Percentiles rank a stretch among this genome's conserved stretches.
These are phyloP conservation scores for Drosophila orosa DNA, from an alignment of 1,140 invertebrate species.

Conservation along the genomic window DNA sequence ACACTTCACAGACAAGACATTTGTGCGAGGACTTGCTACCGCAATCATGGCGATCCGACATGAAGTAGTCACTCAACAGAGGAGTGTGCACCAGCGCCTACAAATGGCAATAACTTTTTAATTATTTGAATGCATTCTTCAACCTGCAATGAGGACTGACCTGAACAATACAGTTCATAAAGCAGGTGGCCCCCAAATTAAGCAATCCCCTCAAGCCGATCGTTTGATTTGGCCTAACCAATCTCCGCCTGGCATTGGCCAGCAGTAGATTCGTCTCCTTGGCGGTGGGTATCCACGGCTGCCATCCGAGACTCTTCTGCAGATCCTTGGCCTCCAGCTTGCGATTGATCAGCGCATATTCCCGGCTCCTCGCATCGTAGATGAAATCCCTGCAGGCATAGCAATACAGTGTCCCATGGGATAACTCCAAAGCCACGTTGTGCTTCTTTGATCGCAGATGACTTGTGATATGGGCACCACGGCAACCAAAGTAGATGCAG, in stretches of 20 bases:
- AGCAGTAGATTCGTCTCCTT: conserved; percentile 89
- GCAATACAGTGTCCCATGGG: conserved; percentile 96
- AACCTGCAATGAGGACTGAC: conserved; percentile 60
- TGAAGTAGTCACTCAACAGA: conserved; percentile 96
- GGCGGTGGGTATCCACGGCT: conserved; percentile 91
- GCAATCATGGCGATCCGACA: conserved; percentile 96
- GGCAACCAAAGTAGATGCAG: conserved; percentile 96
- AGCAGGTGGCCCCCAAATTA: conserved; percentile 99
- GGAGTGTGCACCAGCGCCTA: conserved; percentile 96
- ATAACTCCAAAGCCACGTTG: conserved; percentile 93
- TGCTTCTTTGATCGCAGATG: conserved; percentile 93
- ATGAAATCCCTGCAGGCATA: conserved; percentile 96
- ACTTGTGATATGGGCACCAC: conserved; percentile 92
- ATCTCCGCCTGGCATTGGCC: conserved; percentile 90
- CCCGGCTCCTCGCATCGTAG: conserved; percentile 90
- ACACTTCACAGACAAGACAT: conserved; percentile 97
- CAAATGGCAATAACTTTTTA: conserved; percentile 16
- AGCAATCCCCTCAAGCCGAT: conserved; percentile 96
- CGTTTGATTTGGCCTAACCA: conserved; percentile 92
- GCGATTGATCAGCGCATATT: conserved; percentile 86
- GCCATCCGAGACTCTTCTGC: conserved; percentile 89
- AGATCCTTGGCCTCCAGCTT: conserved; percentile 87
- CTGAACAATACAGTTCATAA: conserved; percentile 99
- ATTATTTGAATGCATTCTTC: not conserved
- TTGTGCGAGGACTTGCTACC: conserved; percentile 87